phyloP scores from a whole-genome alignment of 2,797 vertebrate species.

The Sus cebifrons region DNA sequence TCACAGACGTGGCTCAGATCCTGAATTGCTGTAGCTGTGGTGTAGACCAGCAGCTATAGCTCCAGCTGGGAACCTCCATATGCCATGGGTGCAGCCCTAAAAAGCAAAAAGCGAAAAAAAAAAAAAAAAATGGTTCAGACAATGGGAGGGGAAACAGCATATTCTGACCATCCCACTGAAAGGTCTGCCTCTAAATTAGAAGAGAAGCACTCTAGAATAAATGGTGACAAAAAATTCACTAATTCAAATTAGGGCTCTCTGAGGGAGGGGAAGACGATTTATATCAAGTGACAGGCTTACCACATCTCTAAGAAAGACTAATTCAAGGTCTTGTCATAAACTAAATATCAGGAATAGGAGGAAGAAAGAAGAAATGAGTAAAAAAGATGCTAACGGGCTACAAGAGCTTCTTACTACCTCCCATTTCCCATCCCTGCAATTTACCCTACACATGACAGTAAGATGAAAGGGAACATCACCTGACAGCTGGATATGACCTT shows the following conservation, averaged over 20 bases:
- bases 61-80: too few species aligned
- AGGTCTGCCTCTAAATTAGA: conserved; percentile 19
- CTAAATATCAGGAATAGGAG: conserved; percentile 3
- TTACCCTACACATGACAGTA: neutral
- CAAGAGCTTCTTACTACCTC: neutral
- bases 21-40: too few species aligned
- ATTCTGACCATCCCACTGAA: neutral
- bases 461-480: neutral
- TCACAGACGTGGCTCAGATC: too few species aligned
- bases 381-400: neutral
- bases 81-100: too few species aligned
- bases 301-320: neutral
- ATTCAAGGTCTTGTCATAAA: neutral
- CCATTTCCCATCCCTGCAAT: neutral
- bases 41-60: too few species aligned
- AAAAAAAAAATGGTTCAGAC: neutral
- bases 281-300: neutral
- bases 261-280: neutral
- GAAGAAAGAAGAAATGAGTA: neutral
- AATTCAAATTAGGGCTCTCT: neutral
- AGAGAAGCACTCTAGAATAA: conserved; percentile 1
- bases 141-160: neutral
- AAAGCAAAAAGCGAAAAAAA: too few species aligned
- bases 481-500: neutral
- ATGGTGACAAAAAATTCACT: neutral